Percentiles rank a stretch among this genome's conserved stretches.
phyloP scores from a whole-genome alignment of 2,113 vertebrate genomes.

The Arizona elegans region DNA sequence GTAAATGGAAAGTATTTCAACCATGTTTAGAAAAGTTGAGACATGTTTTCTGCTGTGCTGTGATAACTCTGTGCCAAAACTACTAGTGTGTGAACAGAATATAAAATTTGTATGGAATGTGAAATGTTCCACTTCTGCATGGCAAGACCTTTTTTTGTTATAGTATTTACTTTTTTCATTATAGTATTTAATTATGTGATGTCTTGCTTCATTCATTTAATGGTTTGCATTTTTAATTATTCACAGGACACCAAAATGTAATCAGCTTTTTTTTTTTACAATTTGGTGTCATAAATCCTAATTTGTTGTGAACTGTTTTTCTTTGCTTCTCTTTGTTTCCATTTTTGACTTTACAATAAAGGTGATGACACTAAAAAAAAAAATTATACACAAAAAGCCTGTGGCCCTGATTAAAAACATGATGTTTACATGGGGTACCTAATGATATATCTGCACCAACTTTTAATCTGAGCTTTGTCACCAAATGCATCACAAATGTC shows the following conservation, averaged over 20 bases:
- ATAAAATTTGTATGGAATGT: constrained; percentile 69
- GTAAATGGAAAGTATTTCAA: constrained; percentile 65
- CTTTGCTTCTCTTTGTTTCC: constrained; percentile 75
- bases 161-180: constrained; percentile 52
- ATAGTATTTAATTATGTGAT: constrained; percentile 58
- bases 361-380: constrained; percentile 80
- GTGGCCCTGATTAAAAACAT: constrained; percentile 69
- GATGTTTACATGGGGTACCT: constrained; percentile 29
- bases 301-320: constrained; percentile 74
- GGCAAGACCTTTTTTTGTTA: constrained; percentile 62
- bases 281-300: constrained; percentile 70
- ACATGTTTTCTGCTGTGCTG: constrained; percentile 60
- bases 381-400: constrained; percentile 31
- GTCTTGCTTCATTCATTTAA: constrained; percentile 60
- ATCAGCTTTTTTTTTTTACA: constrained; percentile 58
- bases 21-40: constrained; percentile 53
- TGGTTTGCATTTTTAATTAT: constrained; percentile 69
- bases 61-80: constrained; percentile 63
- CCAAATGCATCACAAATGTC: neutral
- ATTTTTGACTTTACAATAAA: constrained; percentile 84
- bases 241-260: constrained; percentile 63
- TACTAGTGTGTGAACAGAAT: constrained; percentile 65
- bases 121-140: constrained; percentile 66
- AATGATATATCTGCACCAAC: constrained; percentile 25
- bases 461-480: neutral